A percentile compares a stretch with the other conserved stretches of the same genome.
These are phyloP conservation scores for Catharus minimus DNA, from an alignment of 2,113 vertebrate genomes.

Conservation along the genomic window DNA sequence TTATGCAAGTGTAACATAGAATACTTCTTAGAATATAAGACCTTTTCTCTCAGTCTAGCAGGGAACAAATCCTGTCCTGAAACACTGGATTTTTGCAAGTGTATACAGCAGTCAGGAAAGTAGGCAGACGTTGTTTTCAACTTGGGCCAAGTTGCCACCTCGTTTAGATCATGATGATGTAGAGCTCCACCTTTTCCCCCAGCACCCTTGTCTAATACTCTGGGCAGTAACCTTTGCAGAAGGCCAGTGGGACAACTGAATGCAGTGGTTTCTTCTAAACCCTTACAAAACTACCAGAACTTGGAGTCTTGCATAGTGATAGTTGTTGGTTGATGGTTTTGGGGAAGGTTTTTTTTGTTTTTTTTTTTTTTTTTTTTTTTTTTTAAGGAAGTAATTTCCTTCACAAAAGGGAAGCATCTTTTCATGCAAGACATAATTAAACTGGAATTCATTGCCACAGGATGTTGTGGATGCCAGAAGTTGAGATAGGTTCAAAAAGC, in stretches of 20 bases:
- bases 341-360: background rate
- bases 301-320: background rate
- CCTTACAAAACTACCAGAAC: background rate
- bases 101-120: background rate
- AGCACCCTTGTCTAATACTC: background rate
- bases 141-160: background rate
- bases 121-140: background rate
- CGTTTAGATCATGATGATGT: background rate
- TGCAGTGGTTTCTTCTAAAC: background rate
- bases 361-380: background rate
- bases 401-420: constrained; percentile 61
- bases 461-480: constrained; percentile 67
- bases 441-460: constrained; percentile 67
- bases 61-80: background rate
- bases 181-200: background rate
- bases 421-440: constrained; percentile 63
- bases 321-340: background rate
- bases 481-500: constrained; percentile 57
- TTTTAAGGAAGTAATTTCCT: constrained; percentile 56
- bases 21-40: background rate
- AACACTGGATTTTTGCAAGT: background rate
- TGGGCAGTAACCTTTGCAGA: background rate
- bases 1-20: background rate
- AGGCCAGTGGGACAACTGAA: background rate
- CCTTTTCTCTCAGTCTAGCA: background rate